These are phyloP conservation scores for Standfussiana lucernea DNA, from an alignment of 2,888 invertebrate species.

Conservation along the genomic window DNA sequence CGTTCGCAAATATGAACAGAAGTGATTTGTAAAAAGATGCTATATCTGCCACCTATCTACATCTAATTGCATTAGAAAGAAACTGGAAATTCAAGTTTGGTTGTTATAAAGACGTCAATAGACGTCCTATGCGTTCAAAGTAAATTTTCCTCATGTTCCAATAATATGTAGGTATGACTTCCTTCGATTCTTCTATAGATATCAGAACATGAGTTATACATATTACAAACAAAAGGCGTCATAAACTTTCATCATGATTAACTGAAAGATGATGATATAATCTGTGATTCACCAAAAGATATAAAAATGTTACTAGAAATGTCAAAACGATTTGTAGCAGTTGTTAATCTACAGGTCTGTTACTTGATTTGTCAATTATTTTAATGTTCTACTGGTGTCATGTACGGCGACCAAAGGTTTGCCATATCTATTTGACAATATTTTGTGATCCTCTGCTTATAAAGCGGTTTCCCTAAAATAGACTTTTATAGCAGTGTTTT, in stretches of 20 bases:
- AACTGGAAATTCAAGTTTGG: constrained; percentile 35
- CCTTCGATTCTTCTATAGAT: neutral
- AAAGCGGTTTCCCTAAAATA: neutral
- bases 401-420: neutral
- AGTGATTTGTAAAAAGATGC: constrained; percentile 26
- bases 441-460: neutral
- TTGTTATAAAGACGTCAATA: constrained; percentile 8
- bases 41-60: constrained; percentile 21
- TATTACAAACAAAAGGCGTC: neutral
- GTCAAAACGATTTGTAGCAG: neutral
- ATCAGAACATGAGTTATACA: neutral
- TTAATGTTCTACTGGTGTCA: neutral
- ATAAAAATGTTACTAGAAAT: neutral
- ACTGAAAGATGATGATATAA: constrained; percentile 13
- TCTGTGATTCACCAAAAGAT: constrained; percentile 2
- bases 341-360: neutral
- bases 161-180: neutral
- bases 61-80: constrained; percentile 24
- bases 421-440: neutral
- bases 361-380: neutral
- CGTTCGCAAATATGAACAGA: constrained; percentile 22
- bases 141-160: constrained; percentile 3
- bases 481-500: neutral
- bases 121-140: neutral
- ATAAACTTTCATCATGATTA: neutral